Percentiles rank a stretch among this genome's conserved stretches.
Evolutionary conservation across 2,888 invertebrate species (phyloP).

Genomic region (Tortricodes alternella): DNA sequence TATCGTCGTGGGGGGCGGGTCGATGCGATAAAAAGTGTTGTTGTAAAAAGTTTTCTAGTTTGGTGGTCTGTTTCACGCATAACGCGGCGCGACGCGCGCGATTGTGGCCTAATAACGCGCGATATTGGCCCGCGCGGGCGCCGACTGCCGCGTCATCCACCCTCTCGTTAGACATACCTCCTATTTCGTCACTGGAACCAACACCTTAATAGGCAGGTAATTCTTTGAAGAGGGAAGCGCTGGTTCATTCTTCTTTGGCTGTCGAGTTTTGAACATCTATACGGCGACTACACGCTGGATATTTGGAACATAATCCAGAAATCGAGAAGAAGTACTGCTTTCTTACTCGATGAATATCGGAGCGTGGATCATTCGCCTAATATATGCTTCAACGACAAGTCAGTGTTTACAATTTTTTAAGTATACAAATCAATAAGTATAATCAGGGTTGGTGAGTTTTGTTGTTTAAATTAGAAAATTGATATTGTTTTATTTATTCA

Average conservation of each 20-base stretch:
- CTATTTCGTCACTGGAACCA: constrained; percentile 15
- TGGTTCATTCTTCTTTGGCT: constrained; percentile 3
- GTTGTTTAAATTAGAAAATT: too few relatives aligned
- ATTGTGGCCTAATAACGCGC: constrained; percentile 74
- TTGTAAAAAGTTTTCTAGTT: constrained; percentile 59
- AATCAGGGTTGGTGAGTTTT: too few relatives aligned
- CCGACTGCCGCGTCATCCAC: constrained; percentile 62
- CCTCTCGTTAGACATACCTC: constrained; percentile 39
- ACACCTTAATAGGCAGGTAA: constrained; percentile 25
- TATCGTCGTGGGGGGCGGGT: constrained; percentile 66
- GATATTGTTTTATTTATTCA: too few relatives aligned
- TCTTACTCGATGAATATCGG: too few relatives aligned
- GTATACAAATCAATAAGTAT: too few relatives aligned
- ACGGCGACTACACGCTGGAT: too few relatives aligned
- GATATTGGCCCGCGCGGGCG: constrained; percentile 63
- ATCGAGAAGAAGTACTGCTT: too few relatives aligned
- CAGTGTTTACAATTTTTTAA: too few relatives aligned
- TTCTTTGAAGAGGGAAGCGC: constrained; percentile 13
- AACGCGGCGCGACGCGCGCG: constrained; percentile 63
- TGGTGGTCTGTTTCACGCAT: constrained; percentile 79
- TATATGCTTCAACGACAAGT: too few relatives aligned
- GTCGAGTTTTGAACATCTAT: constrained; percentile 15
- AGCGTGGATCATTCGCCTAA: too few relatives aligned
- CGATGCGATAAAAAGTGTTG: constrained; percentile 46
- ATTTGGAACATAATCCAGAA: too few relatives aligned